These are phyloP conservation scores for Lepidonotus clava DNA, from an alignment of 2,888 invertebrate species.

Conservation along the genomic window DNA sequence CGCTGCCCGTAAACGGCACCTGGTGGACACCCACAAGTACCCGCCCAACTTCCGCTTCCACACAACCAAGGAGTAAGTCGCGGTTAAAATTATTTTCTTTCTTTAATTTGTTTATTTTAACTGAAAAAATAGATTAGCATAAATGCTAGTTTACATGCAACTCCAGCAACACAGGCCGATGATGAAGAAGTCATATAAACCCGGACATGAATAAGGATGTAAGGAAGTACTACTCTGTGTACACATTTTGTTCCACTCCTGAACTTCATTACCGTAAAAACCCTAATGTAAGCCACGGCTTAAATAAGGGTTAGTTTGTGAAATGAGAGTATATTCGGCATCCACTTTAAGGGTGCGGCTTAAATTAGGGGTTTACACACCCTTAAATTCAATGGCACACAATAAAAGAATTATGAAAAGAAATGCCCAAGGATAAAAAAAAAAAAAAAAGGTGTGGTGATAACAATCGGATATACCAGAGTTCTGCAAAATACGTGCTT, in stretches of 20 bases:
- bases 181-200: too few relatives aligned
- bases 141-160: not conserved
- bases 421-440: not conserved
- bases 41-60: conserved; percentile 49
- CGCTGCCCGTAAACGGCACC: not conserved
- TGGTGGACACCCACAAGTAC: conserved; percentile 29
- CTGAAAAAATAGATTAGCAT: not conserved
- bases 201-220: too few relatives aligned
- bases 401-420: not conserved
- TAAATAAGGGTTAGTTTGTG: not conserved
- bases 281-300: not conserved
- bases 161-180: not conserved
- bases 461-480: not conserved
- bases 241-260: not conserved
- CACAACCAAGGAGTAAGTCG: not conserved
- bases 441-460: not conserved
- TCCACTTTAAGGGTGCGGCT: not conserved
- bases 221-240: not conserved
- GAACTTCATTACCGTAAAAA: not conserved
- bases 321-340: not conserved
- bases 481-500: not conserved
- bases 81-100: not conserved
- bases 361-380: not conserved
- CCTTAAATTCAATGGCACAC: not conserved
- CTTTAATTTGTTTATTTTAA: not conserved